These are phyloP conservation scores for Drosophila nikananu DNA, from an alignment of 1,140 invertebrate species.

Conservation along the genomic window DNA sequence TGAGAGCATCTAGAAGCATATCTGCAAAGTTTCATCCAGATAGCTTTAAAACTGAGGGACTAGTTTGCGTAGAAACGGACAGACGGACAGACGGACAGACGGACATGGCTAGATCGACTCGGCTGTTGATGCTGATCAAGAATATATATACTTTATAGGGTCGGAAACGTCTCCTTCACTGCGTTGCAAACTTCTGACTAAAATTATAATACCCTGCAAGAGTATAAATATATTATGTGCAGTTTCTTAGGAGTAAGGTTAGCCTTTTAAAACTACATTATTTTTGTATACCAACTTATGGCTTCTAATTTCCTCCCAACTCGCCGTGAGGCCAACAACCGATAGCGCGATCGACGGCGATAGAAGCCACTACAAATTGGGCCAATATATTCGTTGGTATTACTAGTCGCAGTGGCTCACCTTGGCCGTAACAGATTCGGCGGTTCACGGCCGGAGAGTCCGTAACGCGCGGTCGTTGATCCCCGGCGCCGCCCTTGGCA, in stretches of 20 bases:
- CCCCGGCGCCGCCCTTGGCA: constrained; percentile 16
- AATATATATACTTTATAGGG: too few relatives aligned
- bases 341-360: constrained; percentile 27
- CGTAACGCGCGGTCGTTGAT: constrained; percentile 10
- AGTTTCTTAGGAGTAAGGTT: too few relatives aligned
- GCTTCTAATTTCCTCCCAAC: constrained; percentile 8
- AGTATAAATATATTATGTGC: too few relatives aligned
- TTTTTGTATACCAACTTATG: neutral
- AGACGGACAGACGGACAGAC: too few relatives aligned
- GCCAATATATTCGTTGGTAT: constrained; percentile 1
- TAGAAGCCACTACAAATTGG: constrained; percentile 13
- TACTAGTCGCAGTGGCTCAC: constrained; percentile 23
- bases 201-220: too few relatives aligned
- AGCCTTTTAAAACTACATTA: neutral
- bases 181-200: neutral
- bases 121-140: too few relatives aligned
- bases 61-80: too few relatives aligned
- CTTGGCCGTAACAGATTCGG: constrained; percentile 30
- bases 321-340: constrained; percentile 12
- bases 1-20: too few relatives aligned
- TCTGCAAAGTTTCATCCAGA: too few relatives aligned
- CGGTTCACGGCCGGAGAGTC: constrained; percentile 4
- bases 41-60: too few relatives aligned
- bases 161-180: too few relatives aligned
- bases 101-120: too few relatives aligned